Conservation (phyloP, 2,888 invertebrate species). For the Gastracanthus pulcherrimus region DNA sequence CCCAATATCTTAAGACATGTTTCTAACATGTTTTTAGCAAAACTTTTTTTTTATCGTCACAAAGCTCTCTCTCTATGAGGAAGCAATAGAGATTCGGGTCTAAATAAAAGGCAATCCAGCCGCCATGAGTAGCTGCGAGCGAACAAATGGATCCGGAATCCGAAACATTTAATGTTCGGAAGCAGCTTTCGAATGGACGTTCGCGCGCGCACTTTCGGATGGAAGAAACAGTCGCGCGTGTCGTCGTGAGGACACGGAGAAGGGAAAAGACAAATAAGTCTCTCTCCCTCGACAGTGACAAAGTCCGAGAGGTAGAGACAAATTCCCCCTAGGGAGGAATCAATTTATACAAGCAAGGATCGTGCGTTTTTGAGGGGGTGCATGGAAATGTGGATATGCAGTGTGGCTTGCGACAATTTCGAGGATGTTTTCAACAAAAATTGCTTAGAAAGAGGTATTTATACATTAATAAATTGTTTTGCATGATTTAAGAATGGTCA, state of each 20-base stretch:
- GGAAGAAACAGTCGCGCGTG: conserved; percentile 9
- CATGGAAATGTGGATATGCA: too few species aligned
- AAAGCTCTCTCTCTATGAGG: background rate
- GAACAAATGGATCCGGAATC: conserved; percentile 42
- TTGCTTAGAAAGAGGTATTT: too few species aligned
- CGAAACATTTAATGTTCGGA: conserved; percentile 43
- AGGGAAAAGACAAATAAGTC: conserved; percentile 53
- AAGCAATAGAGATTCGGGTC: background rate
- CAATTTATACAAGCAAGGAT: conserved; percentile 36
- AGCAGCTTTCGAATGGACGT: conserved; percentile 47
- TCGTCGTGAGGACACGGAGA: conserved; percentile 30
- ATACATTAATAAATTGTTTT: too few species aligned
- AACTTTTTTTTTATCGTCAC: too few species aligned
- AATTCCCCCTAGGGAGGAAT: conserved; percentile 17
- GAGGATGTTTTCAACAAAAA: too few species aligned
- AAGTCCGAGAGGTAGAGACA: background rate
- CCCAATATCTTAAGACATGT: too few species aligned
- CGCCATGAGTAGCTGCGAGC: conserved; percentile 18
- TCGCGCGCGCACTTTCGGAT: background rate
- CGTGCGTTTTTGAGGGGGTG: background rate
- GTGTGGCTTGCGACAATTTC: too few species aligned
- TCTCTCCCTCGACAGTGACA: conserved; percentile 1
- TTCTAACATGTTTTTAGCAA: too few species aligned
- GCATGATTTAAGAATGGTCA: too few species aligned
- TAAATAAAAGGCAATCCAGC: conserved; percentile 23